These are phyloP conservation scores for Progne subis DNA, from an alignment of 2,113 vertebrate species.

Conservation along the genomic window DNA sequence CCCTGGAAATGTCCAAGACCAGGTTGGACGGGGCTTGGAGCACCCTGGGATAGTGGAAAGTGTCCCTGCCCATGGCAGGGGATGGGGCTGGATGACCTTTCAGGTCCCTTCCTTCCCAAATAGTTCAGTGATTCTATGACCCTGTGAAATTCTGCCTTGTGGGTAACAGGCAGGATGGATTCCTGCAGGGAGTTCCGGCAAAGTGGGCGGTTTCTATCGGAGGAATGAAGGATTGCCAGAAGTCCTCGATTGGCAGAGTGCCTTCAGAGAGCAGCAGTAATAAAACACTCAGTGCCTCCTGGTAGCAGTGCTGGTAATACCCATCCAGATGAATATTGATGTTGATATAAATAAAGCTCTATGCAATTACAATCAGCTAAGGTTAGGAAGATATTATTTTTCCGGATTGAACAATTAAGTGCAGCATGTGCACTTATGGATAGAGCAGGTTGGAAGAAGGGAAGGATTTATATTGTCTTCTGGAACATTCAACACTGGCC, in stretches of 20 bases:
- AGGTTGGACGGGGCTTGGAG: rapidly evolving
- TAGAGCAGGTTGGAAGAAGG: neutral
- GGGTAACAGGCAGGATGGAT: neutral
- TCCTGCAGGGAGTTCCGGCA: neutral
- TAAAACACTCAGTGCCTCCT: neutral
- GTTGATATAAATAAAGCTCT: constrained; percentile 12
- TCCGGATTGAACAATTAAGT: neutral
- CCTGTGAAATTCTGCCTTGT: neutral
- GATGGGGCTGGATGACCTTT: neutral
- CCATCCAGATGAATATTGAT: neutral
- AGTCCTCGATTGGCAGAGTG: neutral
- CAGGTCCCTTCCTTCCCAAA: neutral
- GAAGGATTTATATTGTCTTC: neutral
- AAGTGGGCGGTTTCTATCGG: neutral
- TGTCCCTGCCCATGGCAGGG: neutral
- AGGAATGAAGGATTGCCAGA: neutral
- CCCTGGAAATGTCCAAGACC: neutral
- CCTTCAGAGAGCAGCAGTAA: neutral
- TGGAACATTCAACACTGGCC: neutral
- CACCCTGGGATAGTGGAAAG: rapidly evolving
- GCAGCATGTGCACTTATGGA: neutral
- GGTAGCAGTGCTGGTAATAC: neutral
- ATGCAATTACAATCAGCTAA: neutral
- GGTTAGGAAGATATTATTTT: neutral
- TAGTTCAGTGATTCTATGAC: neutral